phyloP scores from a whole-genome alignment of 2,113 vertebrate genomes.

The Numida meleagris region DNA sequence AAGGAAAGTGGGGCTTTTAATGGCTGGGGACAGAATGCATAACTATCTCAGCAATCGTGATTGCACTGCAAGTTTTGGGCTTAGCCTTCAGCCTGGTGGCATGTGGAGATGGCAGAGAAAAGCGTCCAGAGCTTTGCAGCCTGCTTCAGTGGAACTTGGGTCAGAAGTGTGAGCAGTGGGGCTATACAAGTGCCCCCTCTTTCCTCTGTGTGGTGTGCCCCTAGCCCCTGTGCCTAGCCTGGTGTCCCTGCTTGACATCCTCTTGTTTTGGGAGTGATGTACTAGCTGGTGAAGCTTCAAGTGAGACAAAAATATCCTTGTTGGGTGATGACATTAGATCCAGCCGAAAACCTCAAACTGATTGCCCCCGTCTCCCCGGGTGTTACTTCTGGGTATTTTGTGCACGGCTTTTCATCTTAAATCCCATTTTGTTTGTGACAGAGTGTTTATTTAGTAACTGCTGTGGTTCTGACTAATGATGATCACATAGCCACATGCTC shows the following conservation, averaged over 20 bases:
- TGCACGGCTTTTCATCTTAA: conserved; percentile 34
- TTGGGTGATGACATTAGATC: neutral
- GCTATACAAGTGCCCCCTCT: neutral
- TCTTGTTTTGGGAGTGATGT: neutral
- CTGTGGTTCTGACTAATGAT: conserved; percentile 28
- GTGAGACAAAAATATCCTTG: neutral
- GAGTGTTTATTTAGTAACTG: conserved; percentile 31
- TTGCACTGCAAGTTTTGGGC: neutral
- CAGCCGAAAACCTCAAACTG: neutral
- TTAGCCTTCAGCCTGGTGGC: neutral
- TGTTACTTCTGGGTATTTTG: conserved; percentile 40
- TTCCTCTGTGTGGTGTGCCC: neutral
- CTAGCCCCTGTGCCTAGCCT: neutral
- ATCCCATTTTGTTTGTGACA: conserved; percentile 18
- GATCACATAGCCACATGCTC: conserved; percentile 22
- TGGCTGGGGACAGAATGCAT: neutral
- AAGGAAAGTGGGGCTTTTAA: neutral
- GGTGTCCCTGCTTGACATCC: neutral
- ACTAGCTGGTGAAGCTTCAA: neutral
- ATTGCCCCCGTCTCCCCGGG: neutral
- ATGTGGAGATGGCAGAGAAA: neutral
- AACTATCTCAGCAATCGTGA: neutral
- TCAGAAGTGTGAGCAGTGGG: neutral
- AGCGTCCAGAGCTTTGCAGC: neutral
- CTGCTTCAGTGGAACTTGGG: too few species aligned